Evolutionary conservation across 2,797 vertebrate genomes (phyloP), one percentile per base, ranked within the genome.

Genomic region (Gymnoscopelus braueri): DNA sequence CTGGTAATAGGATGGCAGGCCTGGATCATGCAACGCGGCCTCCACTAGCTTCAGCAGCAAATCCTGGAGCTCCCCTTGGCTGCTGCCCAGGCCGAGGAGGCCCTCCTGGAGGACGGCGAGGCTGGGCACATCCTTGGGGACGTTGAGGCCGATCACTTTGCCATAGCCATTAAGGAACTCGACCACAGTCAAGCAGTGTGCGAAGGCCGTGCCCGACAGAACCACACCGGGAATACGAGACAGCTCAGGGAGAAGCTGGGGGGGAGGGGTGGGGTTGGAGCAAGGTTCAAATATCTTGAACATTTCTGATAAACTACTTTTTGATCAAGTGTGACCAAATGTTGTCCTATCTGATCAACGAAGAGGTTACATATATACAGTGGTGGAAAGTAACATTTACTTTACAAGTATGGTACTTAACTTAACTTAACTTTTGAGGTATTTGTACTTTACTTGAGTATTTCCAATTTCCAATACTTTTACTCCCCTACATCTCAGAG

Each of bases 81-180:
- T 94, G 56, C 95, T 92, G 0, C 95, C 95, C 74, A 96, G 81
- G 63, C 95, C 96, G 0, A 99, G 87, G 19, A 99, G 95, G 52
- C 98, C 97, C 80, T 98, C 96, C 85, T 99, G 98, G 74, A 99
- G 88, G 0, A 93, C 90, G 2, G 91, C 90, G 3, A 99, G 91
- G 79, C 94, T 97, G 75, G 97, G 98, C 50, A 98, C 91, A 9
- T 98, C 97, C 88, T 93, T 94, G n/a, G 93, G 90, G 3, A 94
- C 90, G 71, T 97, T 92, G 5, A 99, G 93, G 65, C 97, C 97
- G 15, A 99, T 89, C 62, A 98, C 89, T 78, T 95, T 97, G 68
- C 97, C 97, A 0, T 98, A 99, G 78, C 93, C 95, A 60, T 96
- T 96, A 13, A 99, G 92, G 81, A 99, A 99, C 84, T 98, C 97